A percentile compares a stretch with the other conserved stretches of the same genome.
Conservation (phyloP, 2,113 vertebrate species). For the Cervus canadensis region DNA sequence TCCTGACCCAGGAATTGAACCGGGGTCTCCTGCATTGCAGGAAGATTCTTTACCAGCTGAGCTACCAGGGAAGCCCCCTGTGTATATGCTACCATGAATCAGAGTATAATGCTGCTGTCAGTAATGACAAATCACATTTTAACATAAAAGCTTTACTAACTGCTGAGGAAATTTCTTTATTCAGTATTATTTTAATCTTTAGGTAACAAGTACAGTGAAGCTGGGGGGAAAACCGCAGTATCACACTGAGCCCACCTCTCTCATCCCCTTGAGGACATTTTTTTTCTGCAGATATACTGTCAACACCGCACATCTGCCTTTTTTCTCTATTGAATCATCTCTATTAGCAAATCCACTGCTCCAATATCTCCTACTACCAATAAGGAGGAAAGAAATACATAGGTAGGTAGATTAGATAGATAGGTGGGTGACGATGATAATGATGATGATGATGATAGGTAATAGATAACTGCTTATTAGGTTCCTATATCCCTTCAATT, state of each 20-base stretch:
- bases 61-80: background rate
- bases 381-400: background rate
- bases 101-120: fast-evolving
- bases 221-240: fast-evolving
- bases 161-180: background rate
- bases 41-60: background rate
- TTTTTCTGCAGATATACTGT: background rate
- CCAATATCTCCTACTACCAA: background rate
- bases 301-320: background rate
- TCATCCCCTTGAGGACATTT: background rate
- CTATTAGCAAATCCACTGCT: background rate
- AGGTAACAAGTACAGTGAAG: background rate
- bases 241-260: background rate
- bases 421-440: background rate
- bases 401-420: too few species aligned
- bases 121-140: background rate
- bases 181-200: background rate
- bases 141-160: background rate
- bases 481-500: background rate
- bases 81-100: background rate
- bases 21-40: fast-evolving
- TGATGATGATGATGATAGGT: too few species aligned
- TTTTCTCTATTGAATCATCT: background rate
- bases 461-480: background rate
- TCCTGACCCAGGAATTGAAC: background rate